phyloP scores from a whole-genome alignment of 2,888 invertebrate genomes.

The Sialis lutaria region DNA sequence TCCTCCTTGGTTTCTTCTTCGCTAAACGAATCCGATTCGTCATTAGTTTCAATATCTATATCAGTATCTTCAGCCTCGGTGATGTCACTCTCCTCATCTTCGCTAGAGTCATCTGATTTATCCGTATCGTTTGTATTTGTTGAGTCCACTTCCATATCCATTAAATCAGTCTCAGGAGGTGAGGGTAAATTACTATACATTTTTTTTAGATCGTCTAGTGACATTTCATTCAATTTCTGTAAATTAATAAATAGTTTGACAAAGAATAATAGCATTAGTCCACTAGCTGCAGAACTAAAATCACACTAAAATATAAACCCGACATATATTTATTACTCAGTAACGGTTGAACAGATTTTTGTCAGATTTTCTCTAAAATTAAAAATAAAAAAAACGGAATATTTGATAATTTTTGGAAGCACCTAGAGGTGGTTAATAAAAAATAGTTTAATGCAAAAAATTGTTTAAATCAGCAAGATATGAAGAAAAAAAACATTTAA shows the following conservation, averaged over 20 bases:
- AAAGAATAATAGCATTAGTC: background rate
- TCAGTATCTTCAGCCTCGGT: conserved; percentile 15
- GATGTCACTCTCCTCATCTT: conserved; percentile 20
- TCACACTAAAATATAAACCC: too few species aligned
- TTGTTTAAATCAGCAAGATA: too few species aligned
- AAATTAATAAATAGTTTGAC: background rate
- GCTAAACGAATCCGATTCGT: conserved; percentile 6
- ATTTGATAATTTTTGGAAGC: background rate
- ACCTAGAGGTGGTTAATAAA: background rate
- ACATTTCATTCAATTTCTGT: conserved; percentile 35
- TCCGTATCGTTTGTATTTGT: conserved; percentile 20
- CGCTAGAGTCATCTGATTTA: conserved; percentile 16
- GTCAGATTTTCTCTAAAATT: background rate
- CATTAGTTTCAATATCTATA: conserved; percentile 9
- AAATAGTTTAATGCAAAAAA: background rate
- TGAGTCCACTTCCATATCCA: conserved; percentile 16
- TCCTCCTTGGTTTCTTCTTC: conserved; percentile 17
- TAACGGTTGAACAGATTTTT: too few species aligned
- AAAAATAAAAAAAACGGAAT: too few species aligned
- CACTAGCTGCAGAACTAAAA: too few species aligned
- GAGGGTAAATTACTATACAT: conserved; percentile 43
- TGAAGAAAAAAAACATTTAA: too few species aligned
- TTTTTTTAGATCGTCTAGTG: conserved; percentile 59
- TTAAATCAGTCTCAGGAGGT: conserved; percentile 23
- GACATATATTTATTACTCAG: too few species aligned